These are phyloP conservation scores for Pitangus sulphuratus DNA, from an alignment of 2,797 vertebrate species.

Conservation along the genomic window DNA sequence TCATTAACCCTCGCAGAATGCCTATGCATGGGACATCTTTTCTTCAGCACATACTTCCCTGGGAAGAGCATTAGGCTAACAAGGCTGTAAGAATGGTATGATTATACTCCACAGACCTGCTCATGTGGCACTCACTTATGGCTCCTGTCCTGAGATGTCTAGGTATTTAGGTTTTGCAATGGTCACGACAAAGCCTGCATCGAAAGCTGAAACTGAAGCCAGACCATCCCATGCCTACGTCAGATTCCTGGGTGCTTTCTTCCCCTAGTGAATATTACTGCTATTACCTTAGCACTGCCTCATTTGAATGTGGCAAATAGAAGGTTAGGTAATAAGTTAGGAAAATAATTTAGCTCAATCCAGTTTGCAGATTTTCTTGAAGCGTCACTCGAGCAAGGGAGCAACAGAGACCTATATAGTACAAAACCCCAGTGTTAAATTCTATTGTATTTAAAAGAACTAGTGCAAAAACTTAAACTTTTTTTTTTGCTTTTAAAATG, in stretches of 20 bases:
- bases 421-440: neutral
- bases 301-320: neutral
- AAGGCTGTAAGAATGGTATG: neutral
- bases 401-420: neutral
- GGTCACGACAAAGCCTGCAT: neutral
- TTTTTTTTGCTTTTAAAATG: neutral
- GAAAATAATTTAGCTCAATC: neutral
- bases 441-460: neutral
- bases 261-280: neutral
- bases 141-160: neutral
- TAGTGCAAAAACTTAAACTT: neutral
- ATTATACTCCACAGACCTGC: neutral
- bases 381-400: neutral
- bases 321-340: neutral
- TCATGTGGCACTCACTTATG: neutral
- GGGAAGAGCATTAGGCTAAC: neutral
- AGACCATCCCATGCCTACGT: neutral
- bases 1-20: neutral
- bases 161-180: neutral
- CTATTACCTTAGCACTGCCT: neutral
- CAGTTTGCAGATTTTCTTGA: neutral
- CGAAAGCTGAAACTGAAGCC: neutral
- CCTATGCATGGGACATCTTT: neutral
- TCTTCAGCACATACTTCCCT: neutral
- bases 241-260: neutral